These are phyloP conservation scores for Tachypleus tridentatus DNA, from an alignment of 1,140 invertebrate genomes.

Conservation along the genomic window DNA sequence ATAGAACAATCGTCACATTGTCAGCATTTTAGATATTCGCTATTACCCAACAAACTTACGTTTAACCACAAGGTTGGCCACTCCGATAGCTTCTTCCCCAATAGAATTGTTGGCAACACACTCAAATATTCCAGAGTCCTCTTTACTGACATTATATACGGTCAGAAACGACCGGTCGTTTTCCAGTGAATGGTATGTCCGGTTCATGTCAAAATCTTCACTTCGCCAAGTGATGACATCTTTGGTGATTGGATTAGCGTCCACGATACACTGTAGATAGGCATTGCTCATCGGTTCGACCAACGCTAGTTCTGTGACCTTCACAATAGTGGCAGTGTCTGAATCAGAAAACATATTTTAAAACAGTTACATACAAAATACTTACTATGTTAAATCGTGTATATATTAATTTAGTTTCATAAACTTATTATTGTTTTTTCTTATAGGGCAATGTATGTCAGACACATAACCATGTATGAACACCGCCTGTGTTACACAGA, in stretches of 20 bases:
- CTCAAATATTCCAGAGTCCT: slow-evolving; percentile 76
- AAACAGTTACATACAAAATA: too few species aligned
- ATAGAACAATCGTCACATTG: too few species aligned
- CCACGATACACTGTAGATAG: slow-evolving; percentile 69
- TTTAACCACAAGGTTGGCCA: slow-evolving; percentile 59
- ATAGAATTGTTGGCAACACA: slow-evolving; percentile 91
- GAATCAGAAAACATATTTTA: slow-evolving; percentile 18
- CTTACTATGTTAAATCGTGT: too few species aligned
- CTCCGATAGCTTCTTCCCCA: slow-evolving; percentile 49
- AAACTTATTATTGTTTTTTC: too few species aligned
- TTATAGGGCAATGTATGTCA: too few species aligned
- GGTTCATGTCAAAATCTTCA: slow-evolving; percentile 26
- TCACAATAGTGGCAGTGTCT: slow-evolving; percentile 73
- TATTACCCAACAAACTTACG: slow-evolving; percentile 27
- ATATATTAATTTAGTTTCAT: too few species aligned
- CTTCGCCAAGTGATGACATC: slow-evolving; percentile 78
- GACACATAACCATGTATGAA: too few species aligned
- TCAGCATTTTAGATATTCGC: too few species aligned
- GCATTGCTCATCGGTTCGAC: slow-evolving; percentile 67
- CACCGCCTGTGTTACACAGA: too few species aligned
- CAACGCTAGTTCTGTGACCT: slow-evolving; percentile 58
- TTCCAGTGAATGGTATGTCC: slow-evolving; percentile 28
- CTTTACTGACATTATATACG: slow-evolving; percentile 58
- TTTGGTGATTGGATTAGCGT: slow-evolving; percentile 70
- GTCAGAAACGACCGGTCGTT: slow-evolving; percentile 64